Base-by-base conservation (phyloP, 53 echinoderm and acorn worm genomes). In the Astropecten irregularis region DNA sequence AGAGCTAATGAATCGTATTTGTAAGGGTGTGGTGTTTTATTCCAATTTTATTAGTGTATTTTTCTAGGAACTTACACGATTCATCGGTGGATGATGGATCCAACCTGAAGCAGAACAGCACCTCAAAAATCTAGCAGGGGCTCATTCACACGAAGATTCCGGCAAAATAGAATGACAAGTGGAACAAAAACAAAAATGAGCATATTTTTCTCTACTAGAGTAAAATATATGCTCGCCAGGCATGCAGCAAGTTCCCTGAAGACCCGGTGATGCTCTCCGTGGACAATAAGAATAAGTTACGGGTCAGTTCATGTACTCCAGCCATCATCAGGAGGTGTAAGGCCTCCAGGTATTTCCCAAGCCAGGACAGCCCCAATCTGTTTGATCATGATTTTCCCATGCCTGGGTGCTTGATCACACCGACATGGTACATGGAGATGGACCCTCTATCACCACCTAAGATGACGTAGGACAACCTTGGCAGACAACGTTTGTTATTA, bases 281-380 rank as follows among this genome's bases (percentile, higher is more conserved):
- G 0, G 90, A 89, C 84, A 93, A 93, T 67, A 93, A 90, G 35
- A 83, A 90, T 67, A 93, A 90, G 44, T 42, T 90, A 1, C 49
- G 63, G 9, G 57, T 87, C 28, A 84, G 92, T 4, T 84, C 84
- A 1, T 3, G 15, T 16, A 81, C 88, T 2, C 66, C 69, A 2
- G 89, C 84, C 0, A 81, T 93, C 0, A 87, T 90, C 59, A 33
- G 93, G 6, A 13, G 73, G 0, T 52, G 59, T 32, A 47, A 59
- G 11, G 66, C 77, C 16, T n/a, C 71, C 14, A 42, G 81, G 0
- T 44, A 82, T 21, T 92, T 74, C 57, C 93, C 93, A 33, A 15
- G 34, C 9, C 47, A 83, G 23, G 93, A 89, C 71, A 25, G 23
- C 15, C 93, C 93, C 0, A 50, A 74, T 19, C 70, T 65, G 11